Evolutionary conservation across 2,113 vertebrate species (phyloP).

Genomic region (Forbesichthys papilliferus): DNA sequence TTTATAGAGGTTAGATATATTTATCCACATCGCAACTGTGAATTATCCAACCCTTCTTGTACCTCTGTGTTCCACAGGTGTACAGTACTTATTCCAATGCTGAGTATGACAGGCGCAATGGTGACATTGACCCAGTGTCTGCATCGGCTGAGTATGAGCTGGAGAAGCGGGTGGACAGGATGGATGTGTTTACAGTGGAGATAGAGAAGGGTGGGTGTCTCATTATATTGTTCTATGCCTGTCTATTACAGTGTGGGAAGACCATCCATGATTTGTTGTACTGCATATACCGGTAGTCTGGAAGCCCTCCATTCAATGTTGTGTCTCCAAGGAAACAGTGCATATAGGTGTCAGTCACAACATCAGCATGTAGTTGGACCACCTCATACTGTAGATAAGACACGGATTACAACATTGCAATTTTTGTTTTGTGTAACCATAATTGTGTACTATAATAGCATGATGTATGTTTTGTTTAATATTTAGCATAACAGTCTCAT

Average conservation of each 20-base stretch:
- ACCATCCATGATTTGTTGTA: too few species aligned
- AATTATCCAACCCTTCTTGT: neutral
- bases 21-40: neutral
- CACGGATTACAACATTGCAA: too few species aligned
- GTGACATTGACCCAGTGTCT: slow-evolving; percentile 88
- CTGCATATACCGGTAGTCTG: too few species aligned
- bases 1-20: neutral
- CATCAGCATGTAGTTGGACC: too few species aligned
- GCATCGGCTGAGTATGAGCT: slow-evolving; percentile 90
- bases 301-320: too few species aligned
- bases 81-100: slow-evolving; percentile 85
- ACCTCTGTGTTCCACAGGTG: slow-evolving; percentile 57
- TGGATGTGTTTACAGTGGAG: slow-evolving; percentile 88
- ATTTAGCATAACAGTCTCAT: too few species aligned
- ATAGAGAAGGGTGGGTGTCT: slow-evolving; percentile 84
- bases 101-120: slow-evolving; percentile 86
- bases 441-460: too few species aligned
- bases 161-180: slow-evolving; percentile 91
- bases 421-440: too few species aligned
- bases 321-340: too few species aligned
- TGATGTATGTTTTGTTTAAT: too few species aligned
- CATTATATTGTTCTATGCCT: neutral
- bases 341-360: too few species aligned
- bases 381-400: too few species aligned
- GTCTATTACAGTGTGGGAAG: neutral